These are phyloP conservation scores for Caenorhabditis briggsae DNA, from an alignment of 1,140 invertebrate genomes.

Conservation along the genomic window DNA sequence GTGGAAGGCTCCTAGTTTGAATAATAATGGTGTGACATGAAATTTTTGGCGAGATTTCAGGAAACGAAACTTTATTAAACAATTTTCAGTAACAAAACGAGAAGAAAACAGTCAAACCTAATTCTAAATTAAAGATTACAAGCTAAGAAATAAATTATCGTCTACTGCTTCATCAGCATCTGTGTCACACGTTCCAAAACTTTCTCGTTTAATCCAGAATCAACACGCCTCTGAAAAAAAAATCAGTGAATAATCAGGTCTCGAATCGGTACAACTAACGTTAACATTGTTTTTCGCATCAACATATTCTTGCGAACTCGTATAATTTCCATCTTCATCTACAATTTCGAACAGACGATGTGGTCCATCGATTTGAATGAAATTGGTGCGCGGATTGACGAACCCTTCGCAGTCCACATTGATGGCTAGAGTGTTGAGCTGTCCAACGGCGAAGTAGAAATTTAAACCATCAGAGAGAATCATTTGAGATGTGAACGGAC, in stretches of 20 bases:
- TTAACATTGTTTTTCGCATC: slow-evolving; percentile 8
- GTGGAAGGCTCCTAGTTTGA: not conserved
- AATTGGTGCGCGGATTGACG: slow-evolving; percentile 5
- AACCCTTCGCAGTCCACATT: slow-evolving; percentile 69
- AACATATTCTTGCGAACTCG: slow-evolving; percentile 53
- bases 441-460: slow-evolving; percentile 73
- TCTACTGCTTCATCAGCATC: slow-evolving; percentile 62
- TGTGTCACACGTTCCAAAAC: slow-evolving; percentile 66
- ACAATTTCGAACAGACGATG: not conserved
- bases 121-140: slow-evolving; percentile 49
- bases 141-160: slow-evolving; percentile 25
- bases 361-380: slow-evolving; percentile 3
- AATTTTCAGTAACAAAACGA: slow-evolving; percentile 69
- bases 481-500: slow-evolving; percentile 72
- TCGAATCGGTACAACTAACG: not conserved
- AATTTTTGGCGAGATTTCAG: too few relatives aligned
- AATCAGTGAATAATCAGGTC: not conserved
- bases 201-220: slow-evolving; percentile 62
- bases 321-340: slow-evolving; percentile 57
- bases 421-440: slow-evolving; percentile 77
- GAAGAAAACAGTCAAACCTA: not conserved
- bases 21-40: too few relatives aligned
- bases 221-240: slow-evolving; percentile 3
- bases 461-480: slow-evolving; percentile 73
- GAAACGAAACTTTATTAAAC: slow-evolving; percentile 33